Conservation (phyloP, 2,113 vertebrate genomes). For the Trachemys scripta region DNA sequence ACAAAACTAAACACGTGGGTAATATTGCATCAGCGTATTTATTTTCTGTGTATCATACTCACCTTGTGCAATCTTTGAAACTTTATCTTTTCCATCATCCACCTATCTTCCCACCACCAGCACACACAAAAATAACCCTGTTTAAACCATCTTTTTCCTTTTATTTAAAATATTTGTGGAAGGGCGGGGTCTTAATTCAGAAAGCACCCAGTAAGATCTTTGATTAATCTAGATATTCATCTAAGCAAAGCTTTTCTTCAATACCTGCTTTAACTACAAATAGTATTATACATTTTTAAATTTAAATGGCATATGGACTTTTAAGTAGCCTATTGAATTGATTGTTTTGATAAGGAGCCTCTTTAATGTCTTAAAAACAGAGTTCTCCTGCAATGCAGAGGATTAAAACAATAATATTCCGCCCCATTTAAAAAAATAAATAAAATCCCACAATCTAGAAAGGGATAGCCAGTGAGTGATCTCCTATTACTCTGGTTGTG, state of each 20-base stretch:
- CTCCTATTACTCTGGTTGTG: neutral
- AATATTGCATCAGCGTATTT: neutral
- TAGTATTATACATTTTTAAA: neutral
- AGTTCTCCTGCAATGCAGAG: neutral
- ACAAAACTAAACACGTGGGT: neutral
- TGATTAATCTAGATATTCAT: neutral
- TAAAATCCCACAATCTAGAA: neutral
- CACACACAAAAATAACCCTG: neutral
- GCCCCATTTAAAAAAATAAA: neutral
- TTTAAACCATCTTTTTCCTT: neutral
- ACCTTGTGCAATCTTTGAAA: neutral
- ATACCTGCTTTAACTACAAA: neutral
- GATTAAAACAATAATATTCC: neutral
- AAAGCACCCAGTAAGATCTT: neutral
- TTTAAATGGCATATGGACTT: neutral
- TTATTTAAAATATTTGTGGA: neutral
- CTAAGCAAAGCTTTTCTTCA: neutral
- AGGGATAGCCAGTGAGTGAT: neutral
- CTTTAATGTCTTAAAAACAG: constrained; percentile 5
- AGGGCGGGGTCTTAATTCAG: neutral
- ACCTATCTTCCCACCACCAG: neutral
- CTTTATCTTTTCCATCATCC: neutral
- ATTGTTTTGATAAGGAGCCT: neutral
- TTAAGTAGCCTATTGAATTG: neutral
- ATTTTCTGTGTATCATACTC: neutral